Percentiles rank a stretch among this genome's conserved stretches.
Conservation (phyloP, 2,888 invertebrate species). For the Orthonevra nobilis region DNA sequence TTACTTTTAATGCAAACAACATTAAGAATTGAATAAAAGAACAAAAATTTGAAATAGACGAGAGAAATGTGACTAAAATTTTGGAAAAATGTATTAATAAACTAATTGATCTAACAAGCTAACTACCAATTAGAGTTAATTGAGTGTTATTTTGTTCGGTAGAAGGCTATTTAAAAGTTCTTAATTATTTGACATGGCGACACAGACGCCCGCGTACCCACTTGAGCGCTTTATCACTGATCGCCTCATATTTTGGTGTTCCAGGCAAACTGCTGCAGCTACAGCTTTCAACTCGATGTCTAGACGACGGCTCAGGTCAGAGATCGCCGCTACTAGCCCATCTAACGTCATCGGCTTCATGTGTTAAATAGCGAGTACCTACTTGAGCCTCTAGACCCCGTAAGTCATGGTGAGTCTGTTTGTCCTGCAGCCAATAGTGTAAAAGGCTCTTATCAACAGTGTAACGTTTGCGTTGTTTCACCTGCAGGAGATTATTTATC, state of each 20-base stretch:
- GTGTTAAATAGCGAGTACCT: constrained; percentile 91
- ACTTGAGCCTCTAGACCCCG: constrained; percentile 91
- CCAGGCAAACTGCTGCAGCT: constrained; percentile 76
- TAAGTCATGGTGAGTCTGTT: constrained; percentile 96
- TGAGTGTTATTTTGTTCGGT: constrained; percentile 61
- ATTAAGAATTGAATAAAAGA: no score
- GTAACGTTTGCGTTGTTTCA: constrained; percentile 95
- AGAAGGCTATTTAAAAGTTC: constrained; percentile 13
- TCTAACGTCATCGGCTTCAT: constrained; percentile 95
- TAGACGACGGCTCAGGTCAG: constrained; percentile 78
- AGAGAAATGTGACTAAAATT: constrained; percentile 5
- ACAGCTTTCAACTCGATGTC: constrained; percentile 71
- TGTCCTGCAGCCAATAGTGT: constrained; percentile 98
- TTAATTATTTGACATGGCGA: constrained; percentile 77
- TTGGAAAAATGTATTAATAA: constrained; percentile 15
- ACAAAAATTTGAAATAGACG: no score
- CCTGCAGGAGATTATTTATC: constrained; percentile 98
- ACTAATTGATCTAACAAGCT: constrained; percentile 50
- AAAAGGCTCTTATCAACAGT: constrained; percentile 97
- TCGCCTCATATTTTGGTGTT: constrained; percentile 79
- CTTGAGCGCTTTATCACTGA: constrained; percentile 79
- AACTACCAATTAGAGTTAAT: constrained; percentile 44
- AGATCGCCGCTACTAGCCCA: constrained; percentile 83
- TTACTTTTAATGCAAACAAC: no score
- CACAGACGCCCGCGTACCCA: constrained; percentile 80